Evolutionary conservation across 2,888 invertebrate genomes (phyloP).

Genomic region (Ariolimax columbianus): DNA sequence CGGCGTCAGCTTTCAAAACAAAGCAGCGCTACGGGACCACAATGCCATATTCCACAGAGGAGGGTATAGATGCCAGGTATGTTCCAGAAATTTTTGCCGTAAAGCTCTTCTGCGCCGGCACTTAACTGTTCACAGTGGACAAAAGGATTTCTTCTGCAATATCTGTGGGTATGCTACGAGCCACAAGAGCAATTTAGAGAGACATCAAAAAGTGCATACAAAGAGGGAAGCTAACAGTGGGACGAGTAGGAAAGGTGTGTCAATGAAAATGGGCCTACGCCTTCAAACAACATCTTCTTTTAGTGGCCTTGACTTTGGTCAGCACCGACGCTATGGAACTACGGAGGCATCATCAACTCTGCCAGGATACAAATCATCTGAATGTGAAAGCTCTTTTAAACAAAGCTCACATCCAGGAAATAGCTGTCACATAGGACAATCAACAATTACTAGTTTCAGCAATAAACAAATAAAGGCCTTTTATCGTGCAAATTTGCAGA

Average conservation of each 20-base stretch:
- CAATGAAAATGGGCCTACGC: not conserved
- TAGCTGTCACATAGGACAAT: too few relatives aligned
- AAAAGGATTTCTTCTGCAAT: conserved; percentile 78
- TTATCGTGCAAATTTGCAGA: too few relatives aligned
- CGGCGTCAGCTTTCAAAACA: conserved; percentile 75
- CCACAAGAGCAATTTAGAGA: conserved; percentile 79
- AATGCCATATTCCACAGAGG: conserved; percentile 76
- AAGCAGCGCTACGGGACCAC: conserved; percentile 78
- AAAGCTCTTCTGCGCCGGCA: conserved; percentile 79
- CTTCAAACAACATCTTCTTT: not conserved
- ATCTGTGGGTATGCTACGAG: conserved; percentile 79
- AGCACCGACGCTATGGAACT: not conserved
- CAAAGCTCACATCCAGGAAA: too few relatives aligned
- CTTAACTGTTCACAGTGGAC: conserved; percentile 79
- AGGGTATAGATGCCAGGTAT: conserved; percentile 78
- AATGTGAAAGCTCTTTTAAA: too few relatives aligned
- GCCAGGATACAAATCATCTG: not conserved
- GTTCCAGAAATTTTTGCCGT: conserved; percentile 78
- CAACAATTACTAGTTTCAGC: too few relatives aligned
- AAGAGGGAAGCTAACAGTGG: not conserved
- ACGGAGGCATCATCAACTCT: not conserved
- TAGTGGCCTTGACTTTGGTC: not conserved
- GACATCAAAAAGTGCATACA: conserved; percentile 77
- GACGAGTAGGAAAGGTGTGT: not conserved
- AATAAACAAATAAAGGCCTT: too few relatives aligned